These are phyloP conservation scores for Tupiocoris notatus DNA, from an alignment of 2,888 invertebrate genomes.

Conservation along the genomic window DNA sequence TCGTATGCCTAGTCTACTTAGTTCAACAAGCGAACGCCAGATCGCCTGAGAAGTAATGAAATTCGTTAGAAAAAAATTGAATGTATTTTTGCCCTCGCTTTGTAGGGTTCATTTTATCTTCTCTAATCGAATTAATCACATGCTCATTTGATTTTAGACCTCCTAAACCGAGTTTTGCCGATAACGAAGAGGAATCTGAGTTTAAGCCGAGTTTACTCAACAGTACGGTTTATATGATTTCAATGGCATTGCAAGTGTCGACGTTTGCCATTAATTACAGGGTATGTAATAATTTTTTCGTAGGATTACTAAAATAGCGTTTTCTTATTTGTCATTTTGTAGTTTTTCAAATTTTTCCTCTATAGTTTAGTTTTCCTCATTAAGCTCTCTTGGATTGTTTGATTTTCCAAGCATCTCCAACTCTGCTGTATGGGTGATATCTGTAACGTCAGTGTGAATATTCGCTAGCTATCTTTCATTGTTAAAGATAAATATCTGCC, in stretches of 20 bases:
- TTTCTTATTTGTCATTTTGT: background rate
- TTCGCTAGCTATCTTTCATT: background rate
- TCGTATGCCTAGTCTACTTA: slow-evolving; percentile 83
- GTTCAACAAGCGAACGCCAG: slow-evolving; percentile 75
- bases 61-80: no score
- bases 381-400: no score
- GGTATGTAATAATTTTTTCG: slow-evolving; percentile 58
- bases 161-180: slow-evolving; percentile 9
- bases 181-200: slow-evolving; percentile 65
- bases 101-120: no score
- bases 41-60: slow-evolving; percentile 71
- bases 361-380: no score
- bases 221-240: slow-evolving; percentile 97
- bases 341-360: no score
- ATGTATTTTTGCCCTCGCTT: no score
- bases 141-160: slow-evolving; percentile 16
- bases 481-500: background rate
- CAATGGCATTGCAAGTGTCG: slow-evolving; percentile 93
- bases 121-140: background rate
- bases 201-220: slow-evolving; percentile 94
- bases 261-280: slow-evolving; percentile 99
- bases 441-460: no score
- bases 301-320: background rate
- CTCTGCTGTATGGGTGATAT: no score
- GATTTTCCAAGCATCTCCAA: no score